Percentiles rank a stretch among this genome's conserved stretches.
These are phyloP conservation scores for Scaptomyza parva DNA, from an alignment of 2,888 invertebrate species.

Conservation along the genomic window DNA sequence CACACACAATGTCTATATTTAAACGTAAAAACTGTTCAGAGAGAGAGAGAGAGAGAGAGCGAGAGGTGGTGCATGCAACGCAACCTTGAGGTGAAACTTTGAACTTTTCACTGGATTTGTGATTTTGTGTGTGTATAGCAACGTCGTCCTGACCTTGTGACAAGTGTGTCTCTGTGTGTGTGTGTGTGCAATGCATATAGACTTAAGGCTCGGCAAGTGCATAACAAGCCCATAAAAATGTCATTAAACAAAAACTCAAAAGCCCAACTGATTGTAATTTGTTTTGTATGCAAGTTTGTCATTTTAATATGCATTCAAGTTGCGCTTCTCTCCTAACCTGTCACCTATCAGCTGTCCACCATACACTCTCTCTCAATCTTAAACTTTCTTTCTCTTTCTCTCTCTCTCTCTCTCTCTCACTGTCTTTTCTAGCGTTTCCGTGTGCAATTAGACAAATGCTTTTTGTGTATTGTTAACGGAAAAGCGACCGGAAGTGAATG, in stretches of 20 bases:
- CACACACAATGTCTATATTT: not conserved
- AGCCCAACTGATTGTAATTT: conserved; percentile 11
- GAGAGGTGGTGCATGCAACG: conserved; percentile 12
- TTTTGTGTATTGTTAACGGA: conserved; percentile 20
- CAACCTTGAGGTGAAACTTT: conserved; percentile 51
- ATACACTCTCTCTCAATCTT: conserved; percentile 1
- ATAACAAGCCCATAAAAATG: conserved; percentile 63
- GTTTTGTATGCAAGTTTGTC: conserved; percentile 31
- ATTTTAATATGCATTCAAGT: conserved; percentile 13
- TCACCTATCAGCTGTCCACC: conserved; percentile 3
- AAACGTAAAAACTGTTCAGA: not conserved
- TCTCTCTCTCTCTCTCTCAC: conserved; percentile 3
- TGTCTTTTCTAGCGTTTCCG: conserved; percentile 55
- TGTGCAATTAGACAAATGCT: conserved; percentile 68
- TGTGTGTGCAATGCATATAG: not conserved
- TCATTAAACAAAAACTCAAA: conserved; percentile 46
- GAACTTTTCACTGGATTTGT: conserved; percentile 36
- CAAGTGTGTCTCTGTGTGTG: not conserved
- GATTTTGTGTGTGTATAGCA: not conserved
- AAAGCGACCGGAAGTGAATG: conserved; percentile 43
- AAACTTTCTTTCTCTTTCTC: not conserved
- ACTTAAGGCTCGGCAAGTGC: conserved; percentile 27
- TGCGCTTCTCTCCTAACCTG: conserved; percentile 6
- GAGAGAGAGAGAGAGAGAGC: too few relatives aligned
- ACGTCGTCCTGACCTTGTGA: conserved; percentile 33